These are phyloP conservation scores for Drosophila teissieri DNA, from an alignment of 1,140 invertebrate genomes.

Conservation along the genomic window DNA sequence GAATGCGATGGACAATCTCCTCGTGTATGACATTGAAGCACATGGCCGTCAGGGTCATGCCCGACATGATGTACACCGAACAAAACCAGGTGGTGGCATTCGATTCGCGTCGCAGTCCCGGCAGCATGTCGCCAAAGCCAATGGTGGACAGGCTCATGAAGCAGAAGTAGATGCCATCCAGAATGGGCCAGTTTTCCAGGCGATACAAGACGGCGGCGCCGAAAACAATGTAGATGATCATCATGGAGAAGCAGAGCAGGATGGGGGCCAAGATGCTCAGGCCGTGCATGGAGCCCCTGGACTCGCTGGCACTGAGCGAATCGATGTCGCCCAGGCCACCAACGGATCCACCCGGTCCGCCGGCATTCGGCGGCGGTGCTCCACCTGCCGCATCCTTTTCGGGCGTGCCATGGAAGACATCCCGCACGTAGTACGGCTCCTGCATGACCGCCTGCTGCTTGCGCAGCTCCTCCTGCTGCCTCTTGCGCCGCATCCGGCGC, in stretches of 20 bases:
- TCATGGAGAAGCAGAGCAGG: constrained; percentile 90
- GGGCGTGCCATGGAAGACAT: constrained; percentile 86
- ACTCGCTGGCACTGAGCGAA: constrained; percentile 90
- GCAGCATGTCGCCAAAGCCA: constrained; percentile 95
- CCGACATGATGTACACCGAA: constrained; percentile 97
- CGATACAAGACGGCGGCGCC: constrained; percentile 95
- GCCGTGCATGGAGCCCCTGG: constrained; percentile 89
- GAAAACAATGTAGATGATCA: constrained; percentile 93
- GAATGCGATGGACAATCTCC: constrained; percentile 92
- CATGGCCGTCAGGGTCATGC: constrained; percentile 98
- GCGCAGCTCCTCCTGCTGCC: constrained; percentile 90
- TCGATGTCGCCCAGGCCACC: constrained; percentile 85
- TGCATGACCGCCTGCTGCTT: constrained; percentile 89
- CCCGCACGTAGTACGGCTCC: constrained; percentile 91
- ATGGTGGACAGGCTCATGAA: constrained; percentile 97
- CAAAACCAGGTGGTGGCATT: constrained; percentile 92
- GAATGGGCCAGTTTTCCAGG: constrained; percentile 93
- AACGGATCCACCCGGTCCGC: neutral
- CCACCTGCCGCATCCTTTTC: constrained; percentile 85
- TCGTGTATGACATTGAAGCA: constrained; percentile 99
- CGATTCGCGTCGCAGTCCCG: constrained; percentile 89
- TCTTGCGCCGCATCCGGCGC: constrained; percentile 89
- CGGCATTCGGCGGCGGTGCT: constrained; percentile 3
- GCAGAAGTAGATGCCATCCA: constrained; percentile 97
- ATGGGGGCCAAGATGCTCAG: constrained; percentile 91